phyloP scores from a whole-genome alignment of 2,797 vertebrate species.

The Pteronotus mesoamericanus region DNA sequence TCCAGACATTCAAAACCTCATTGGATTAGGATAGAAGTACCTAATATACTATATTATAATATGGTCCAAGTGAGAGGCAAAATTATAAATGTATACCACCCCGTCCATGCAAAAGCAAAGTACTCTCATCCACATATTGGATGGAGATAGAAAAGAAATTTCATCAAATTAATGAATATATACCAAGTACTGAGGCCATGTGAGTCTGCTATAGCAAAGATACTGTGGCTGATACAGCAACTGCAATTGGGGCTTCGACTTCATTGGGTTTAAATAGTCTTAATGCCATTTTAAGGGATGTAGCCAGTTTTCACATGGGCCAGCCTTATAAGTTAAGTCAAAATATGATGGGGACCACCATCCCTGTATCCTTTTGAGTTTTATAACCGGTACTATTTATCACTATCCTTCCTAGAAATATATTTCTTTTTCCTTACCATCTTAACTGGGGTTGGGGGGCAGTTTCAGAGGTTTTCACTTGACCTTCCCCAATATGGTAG shows the following conservation, averaged over 20 bases:
- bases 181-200: not conserved
- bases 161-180: not conserved
- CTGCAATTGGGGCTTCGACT: not conserved
- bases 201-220: not conserved
- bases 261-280: not conserved
- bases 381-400: not conserved
- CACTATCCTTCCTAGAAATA: not conserved
- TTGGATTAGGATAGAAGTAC: not conserved
- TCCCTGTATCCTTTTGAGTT: not conserved
- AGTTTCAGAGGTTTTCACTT: not conserved
- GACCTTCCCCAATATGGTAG: not conserved
- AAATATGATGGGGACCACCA: not conserved
- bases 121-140: not conserved
- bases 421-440: not conserved
- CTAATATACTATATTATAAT: not conserved
- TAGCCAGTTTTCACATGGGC: not conserved
- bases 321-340: not conserved
- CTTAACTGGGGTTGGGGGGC: not conserved
- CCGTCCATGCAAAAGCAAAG: not conserved
- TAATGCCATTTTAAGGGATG: not conserved
- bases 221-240: not conserved
- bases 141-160: not conserved
- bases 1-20: not conserved
- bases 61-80: not conserved
- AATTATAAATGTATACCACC: not conserved